Conservation (phyloP, 2,888 invertebrate species). For the Cyclophora albipunctata region DNA sequence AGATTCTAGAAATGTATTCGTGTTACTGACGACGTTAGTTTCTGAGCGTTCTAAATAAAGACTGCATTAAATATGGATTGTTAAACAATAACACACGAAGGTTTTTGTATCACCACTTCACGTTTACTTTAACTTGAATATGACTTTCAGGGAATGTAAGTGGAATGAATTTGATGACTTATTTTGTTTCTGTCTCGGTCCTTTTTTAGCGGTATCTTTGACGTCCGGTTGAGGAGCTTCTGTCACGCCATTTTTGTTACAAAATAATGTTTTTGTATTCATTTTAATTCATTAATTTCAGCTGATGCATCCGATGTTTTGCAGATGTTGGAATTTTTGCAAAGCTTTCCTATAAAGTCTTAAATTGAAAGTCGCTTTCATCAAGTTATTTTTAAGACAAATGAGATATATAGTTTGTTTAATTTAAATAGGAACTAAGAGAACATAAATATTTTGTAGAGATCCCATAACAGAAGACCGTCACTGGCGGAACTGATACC, state of each 20-base stretch:
- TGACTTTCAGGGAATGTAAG: slow-evolving; percentile 68
- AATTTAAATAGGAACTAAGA: slow-evolving; percentile 35
- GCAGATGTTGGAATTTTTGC: slow-evolving; percentile 66
- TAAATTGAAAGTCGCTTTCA: neutral
- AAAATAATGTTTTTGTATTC: slow-evolving; percentile 37
- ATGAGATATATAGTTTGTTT: neutral
- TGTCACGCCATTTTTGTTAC: slow-evolving; percentile 60
- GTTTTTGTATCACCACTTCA: slow-evolving; percentile 69
- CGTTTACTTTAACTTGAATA: slow-evolving; percentile 55
- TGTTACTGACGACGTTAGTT: slow-evolving; percentile 28
- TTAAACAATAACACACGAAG: slow-evolving; percentile 57
- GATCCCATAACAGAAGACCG: slow-evolving; percentile 81
- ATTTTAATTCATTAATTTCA: slow-evolving; percentile 60
- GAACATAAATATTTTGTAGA: slow-evolving; percentile 68
- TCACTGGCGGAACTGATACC: slow-evolving; percentile 96
- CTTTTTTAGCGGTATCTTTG: slow-evolving; percentile 51
- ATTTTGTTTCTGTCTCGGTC: slow-evolving; percentile 17
- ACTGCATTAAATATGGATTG: slow-evolving; percentile 55
- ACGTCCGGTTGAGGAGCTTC: slow-evolving; percentile 69
- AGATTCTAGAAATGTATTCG: neutral
- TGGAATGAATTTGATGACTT: slow-evolving; percentile 70
- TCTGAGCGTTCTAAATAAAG: slow-evolving; percentile 55
- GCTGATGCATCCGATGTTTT: slow-evolving; percentile 66
- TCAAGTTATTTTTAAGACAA: neutral
- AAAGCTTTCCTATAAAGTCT: slow-evolving; percentile 12